Evolutionary conservation across 2,113 vertebrate species (phyloP).

Genomic region (Hippocampus guttulatus): DNA sequence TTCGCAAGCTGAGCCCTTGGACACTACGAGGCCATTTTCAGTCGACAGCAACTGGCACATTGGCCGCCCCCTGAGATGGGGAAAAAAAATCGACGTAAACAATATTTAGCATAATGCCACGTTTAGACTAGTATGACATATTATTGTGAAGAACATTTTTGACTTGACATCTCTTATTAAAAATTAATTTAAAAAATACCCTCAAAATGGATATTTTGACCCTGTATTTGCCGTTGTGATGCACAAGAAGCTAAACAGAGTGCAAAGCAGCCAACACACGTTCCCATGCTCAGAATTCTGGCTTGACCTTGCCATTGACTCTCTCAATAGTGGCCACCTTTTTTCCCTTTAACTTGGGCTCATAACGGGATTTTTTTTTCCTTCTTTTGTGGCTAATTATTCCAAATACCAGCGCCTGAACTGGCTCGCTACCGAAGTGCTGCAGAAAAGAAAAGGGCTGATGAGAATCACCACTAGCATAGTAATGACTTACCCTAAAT

Average conservation of each 20-base stretch:
- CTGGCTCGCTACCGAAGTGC: neutral
- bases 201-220: slow-evolving; percentile 8
- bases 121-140: too few relatives aligned
- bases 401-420: slow-evolving; percentile 17
- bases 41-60: too few relatives aligned
- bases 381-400: neutral
- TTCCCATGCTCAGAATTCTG: slow-evolving; percentile 56
- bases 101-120: too few relatives aligned
- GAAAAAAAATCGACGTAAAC: too few relatives aligned
- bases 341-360: slow-evolving; percentile 15
- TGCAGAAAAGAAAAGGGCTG: neutral
- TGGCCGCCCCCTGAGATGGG: too few relatives aligned
- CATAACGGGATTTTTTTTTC: slow-evolving; percentile 6
- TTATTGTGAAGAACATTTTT: too few relatives aligned
- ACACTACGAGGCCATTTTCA: too few relatives aligned
- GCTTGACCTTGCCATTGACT: slow-evolving; percentile 33
- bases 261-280: slow-evolving; percentile 30
- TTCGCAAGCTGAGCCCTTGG: too few relatives aligned
- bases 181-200: slow-evolving; percentile 8
- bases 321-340: slow-evolving; percentile 20
- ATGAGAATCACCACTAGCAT: slow-evolving; percentile 2
- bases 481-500: slow-evolving; percentile 42
- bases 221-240: slow-evolving; percentile 14
- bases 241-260: slow-evolving; percentile 31
- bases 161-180: slow-evolving; percentile 37